Base-by-base conservation (phyloP, 2,888 invertebrate genomes). In the Leptinotarsa juncta region DNA sequence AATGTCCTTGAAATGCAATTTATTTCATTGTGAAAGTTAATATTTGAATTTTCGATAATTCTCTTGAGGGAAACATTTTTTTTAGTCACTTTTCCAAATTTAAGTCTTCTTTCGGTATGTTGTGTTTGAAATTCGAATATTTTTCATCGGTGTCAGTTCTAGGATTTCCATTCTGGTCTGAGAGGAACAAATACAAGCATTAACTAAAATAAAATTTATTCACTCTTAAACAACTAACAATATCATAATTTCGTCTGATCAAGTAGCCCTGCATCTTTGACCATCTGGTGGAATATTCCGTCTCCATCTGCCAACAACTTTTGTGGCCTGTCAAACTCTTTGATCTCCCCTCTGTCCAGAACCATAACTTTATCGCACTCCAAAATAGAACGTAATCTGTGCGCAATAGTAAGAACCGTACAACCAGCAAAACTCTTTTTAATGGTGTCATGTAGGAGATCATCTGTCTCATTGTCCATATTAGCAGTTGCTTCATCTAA, bases 261-360 rank as follows among this genome's bases (percentile, higher is more conserved):
- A 42, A 70, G 91, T 82, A 91, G 92, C 15, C 94, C 94, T 0
- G 93, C 93, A 83, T 94, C 92, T 57, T 93, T 90, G 2, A 94
- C 93, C 80, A 95, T 87, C 7, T 90, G 86, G 79, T 91, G 91
- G 82, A 95, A 91, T 72, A 90, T 89, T 1, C 93, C 92, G 1
- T 87, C 88, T 78, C 89, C 87, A 80, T 91, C 89, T 20, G 90
- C 89, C 65, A 94, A 83, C 67, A 94, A 84, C 80, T 23, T 71
- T 4, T 57, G 67, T 1, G 83, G 82, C 26, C 68, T 62, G 67
- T 82, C 82, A 74, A 81, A 83, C 65, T 83, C 82, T 48, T 77
- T 75, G 18, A 83, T 75, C 57, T 75, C 55, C 32, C 91, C 91
- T 60, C 89, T 88, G 79, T 90, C 89, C 77, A 91, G 83, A 14